Base-by-base conservation (phyloP, 2,113 vertebrate genomes). In the Anarhynchus alexandrinus region DNA sequence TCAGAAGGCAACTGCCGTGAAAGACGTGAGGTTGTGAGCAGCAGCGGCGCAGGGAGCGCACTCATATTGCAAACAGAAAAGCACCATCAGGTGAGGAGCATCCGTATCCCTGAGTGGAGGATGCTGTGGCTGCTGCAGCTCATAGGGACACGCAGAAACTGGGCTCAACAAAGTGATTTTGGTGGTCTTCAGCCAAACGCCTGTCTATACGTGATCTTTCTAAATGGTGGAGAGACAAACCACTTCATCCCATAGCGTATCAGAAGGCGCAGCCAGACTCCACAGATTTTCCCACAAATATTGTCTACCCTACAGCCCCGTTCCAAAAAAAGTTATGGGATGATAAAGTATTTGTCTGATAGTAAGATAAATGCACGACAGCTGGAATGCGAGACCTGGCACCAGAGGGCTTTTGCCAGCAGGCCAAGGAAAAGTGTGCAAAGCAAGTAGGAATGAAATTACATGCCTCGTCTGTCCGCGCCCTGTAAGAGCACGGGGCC, bases 361-460 rank as follows among this genome's bases (percentile, higher is more conserved):
- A 71, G 66, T 52, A 98, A 98, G 97, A 98, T 72, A 96, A 98
- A 98, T 98, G 96, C 87, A 70, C 93, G 97, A 97, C 97, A 98
- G 97, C 98, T 98, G 98, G 97, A 97, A 98, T 91, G 94, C 6
- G 36, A 97, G 97, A 83, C 36, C 87, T 98, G 97, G 97, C 97
- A 98, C 97, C 97, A 97, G 93, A 90, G 95, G 90, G 92, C 93
- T 96, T 96, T 97, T 95, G 95, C 98, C 97, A 97, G 80, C 86
- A 89, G 90, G 94, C 96, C 94, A 93, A 94, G 88, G 86, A 96
- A 90, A 93, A 97, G 95, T 96, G 82, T 94, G 94, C 69, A 81
- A 84, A 96, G 73, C 69, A 73, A 96, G 65, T 8, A 80, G 90
- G 95, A 97, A 97, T 96, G 93, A 97, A 97, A 97, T 97, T 96